These are phyloP conservation scores for Hyles vespertilio DNA, from an alignment of 1,140 invertebrate species.

Conservation along the genomic window DNA sequence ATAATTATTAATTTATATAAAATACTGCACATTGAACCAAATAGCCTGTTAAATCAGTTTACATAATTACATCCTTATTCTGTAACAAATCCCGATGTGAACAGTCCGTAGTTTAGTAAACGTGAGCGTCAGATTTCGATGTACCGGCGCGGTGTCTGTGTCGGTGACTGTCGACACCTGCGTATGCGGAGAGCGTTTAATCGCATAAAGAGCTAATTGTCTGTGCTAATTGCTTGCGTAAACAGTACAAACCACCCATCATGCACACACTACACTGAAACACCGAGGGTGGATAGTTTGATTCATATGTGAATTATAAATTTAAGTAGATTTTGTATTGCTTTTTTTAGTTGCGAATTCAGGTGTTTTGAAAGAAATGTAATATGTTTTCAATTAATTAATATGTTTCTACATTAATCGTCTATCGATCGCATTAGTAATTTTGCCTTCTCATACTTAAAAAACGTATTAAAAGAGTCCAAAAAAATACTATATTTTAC, in stretches of 20 bases:
- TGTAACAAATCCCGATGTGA: slow-evolving; percentile 11
- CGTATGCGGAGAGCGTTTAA: slow-evolving; percentile 46
- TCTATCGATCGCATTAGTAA: slow-evolving; percentile 20
- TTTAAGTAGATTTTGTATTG: too few species aligned
- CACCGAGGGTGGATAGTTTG: slow-evolving; percentile 19
- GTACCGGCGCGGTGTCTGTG: slow-evolving; percentile 4
- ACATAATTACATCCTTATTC: slow-evolving; percentile 11
- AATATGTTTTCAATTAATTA: too few species aligned
- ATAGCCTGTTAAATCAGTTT: not conserved
- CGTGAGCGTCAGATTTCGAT: slow-evolving; percentile 8
- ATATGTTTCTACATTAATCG: slow-evolving; percentile 21
- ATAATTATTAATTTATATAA: too few species aligned
- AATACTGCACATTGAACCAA: not conserved
- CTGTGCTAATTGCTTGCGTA: slow-evolving; percentile 64
- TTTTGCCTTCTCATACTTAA: too few species aligned
- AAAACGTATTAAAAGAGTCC: too few species aligned
- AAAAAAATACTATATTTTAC: too few species aligned
- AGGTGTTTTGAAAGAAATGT: too few species aligned
- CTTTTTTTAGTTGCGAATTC: not conserved
- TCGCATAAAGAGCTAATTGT: slow-evolving; percentile 69
- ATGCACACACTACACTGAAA: slow-evolving; percentile 29
- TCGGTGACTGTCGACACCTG: slow-evolving; percentile 45
- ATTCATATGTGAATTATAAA: not conserved
- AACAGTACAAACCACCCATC: slow-evolving; percentile 48
- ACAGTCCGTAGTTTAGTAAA: slow-evolving; percentile 11